Percentiles rank a stretch among this genome's conserved stretches.
phyloP scores from a whole-genome alignment of 2,113 vertebrate genomes.

The rat (Rattus norvegicus) region GRCr8 NC_086025.1:37178001-37178500 shows the following conservation, averaged over 20 bases:
- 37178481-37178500: too few species aligned
- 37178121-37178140: neutral
- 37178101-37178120: neutral
- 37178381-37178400: conserved; percentile 24
- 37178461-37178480: neutral
- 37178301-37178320: too few species aligned
- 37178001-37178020: too few species aligned
- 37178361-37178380: neutral
- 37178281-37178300: neutral
- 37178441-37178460: neutral
- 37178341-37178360: neutral
- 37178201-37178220: neutral
- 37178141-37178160: neutral
- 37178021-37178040: neutral
- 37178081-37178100: neutral
- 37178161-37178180: neutral
- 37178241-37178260: neutral
- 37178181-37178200: neutral
- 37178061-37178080: neutral
- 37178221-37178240: neutral
- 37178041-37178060: neutral
- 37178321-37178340: too few species aligned
- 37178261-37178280: neutral
- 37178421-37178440: neutral
- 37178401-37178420: neutral